A percentile compares a stretch with the other conserved stretches of the same genome.
Conservation (phyloP, 2,888 invertebrate species). For the Carpatolechia fugitivella region DNA sequence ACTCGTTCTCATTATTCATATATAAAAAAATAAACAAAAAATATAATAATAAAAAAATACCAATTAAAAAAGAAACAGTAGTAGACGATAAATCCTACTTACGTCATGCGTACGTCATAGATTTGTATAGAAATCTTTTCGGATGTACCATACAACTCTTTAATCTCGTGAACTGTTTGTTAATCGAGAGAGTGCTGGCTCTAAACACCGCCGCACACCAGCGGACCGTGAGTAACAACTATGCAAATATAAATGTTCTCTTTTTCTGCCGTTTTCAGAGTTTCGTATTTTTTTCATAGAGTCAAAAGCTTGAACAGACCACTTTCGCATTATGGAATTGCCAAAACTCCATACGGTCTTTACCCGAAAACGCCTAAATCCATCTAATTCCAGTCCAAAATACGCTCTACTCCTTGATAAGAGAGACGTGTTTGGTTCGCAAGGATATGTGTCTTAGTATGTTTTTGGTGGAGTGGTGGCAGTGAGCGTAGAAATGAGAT, state of each 20-base stretch:
- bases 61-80: too few species aligned
- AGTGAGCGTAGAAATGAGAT: constrained; percentile 79
- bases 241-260: constrained; percentile 78
- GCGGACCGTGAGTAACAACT: constrained; percentile 76
- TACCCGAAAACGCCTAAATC: constrained; percentile 41
- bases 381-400: constrained; percentile 24
- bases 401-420: constrained; percentile 26
- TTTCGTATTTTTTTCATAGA: constrained; percentile 77
- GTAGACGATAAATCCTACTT: too few species aligned
- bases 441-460: constrained; percentile 32
- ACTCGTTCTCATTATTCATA: too few species aligned
- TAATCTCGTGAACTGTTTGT: constrained; percentile 52
- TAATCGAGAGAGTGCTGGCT: constrained; percentile 77
- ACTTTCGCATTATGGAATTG: constrained; percentile 80
- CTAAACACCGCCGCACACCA: constrained; percentile 75
- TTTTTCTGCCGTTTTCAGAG: constrained; percentile 77
- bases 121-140: too few species aligned
- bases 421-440: constrained; percentile 31
- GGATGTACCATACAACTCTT: too few species aligned
- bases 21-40: too few species aligned
- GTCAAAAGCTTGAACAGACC: constrained; percentile 80
- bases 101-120: too few species aligned
- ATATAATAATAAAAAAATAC: too few species aligned
- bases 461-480: constrained; percentile 39
- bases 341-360: constrained; percentile 71